phyloP scores from a whole-genome alignment of 2,113 vertebrate genomes.

The Gracilinanus agilis region DNA sequence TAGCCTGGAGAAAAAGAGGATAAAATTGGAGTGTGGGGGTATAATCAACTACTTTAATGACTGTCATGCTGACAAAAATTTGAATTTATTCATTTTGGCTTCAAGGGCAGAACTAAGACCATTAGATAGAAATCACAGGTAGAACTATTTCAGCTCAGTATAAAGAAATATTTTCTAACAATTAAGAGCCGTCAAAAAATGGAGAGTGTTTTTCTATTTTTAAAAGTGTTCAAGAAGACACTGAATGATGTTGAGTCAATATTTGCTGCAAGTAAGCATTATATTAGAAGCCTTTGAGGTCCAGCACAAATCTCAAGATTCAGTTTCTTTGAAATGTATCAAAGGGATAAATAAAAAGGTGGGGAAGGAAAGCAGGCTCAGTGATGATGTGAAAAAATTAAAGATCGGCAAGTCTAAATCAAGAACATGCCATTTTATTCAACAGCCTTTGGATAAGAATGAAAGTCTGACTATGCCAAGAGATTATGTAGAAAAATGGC shows the following conservation, averaged over 20 bases:
- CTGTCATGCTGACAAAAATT: background rate
- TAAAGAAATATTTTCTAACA: background rate
- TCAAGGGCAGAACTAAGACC: background rate
- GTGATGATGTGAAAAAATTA: background rate
- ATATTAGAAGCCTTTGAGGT: background rate
- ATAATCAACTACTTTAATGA: background rate
- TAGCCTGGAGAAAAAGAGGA: background rate
- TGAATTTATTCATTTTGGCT: background rate
- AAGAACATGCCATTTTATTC: background rate
- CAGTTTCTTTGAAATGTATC: background rate
- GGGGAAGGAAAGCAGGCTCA: background rate
- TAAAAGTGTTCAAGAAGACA: background rate
- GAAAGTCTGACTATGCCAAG: background rate
- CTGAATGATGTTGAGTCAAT: background rate
- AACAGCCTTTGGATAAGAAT: background rate
- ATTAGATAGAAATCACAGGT: background rate
- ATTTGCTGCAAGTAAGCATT: background rate
- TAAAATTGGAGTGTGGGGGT: background rate
- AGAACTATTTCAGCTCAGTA: background rate
- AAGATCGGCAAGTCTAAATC: background rate
- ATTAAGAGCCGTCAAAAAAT: background rate
- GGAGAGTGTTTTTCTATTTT: background rate
- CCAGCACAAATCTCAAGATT: background rate
- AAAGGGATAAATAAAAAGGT: background rate
- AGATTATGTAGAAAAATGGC: background rate